Conservation (phyloP, 2,888 invertebrate genomes). For the Trichogramma dendrolimi region DNA sequence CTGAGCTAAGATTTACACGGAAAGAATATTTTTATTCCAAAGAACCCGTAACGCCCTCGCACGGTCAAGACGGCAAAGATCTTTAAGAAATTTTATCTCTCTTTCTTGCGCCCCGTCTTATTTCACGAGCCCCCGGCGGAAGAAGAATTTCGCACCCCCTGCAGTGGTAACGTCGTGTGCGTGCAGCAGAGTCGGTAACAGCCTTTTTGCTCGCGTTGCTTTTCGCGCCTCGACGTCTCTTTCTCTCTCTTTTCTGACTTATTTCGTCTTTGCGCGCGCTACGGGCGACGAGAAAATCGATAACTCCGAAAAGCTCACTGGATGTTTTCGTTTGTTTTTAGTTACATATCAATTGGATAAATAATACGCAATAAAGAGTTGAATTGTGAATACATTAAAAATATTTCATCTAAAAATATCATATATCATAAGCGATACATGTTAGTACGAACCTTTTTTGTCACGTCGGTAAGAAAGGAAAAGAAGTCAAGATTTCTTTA, state of each 20-base stretch:
- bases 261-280: not conserved
- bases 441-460: no score
- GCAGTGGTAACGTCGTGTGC: slow-evolving; percentile 46
- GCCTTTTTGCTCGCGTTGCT: slow-evolving; percentile 16
- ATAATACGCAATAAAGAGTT: not conserved
- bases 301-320: not conserved
- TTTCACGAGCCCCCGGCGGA: slow-evolving; percentile 24
- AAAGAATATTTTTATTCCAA: slow-evolving; percentile 13
- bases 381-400: not conserved
- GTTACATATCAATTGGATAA: not conserved
- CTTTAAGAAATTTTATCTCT: slow-evolving; percentile 48
- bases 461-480: slow-evolving; percentile 50
- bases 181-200: slow-evolving; percentile 43
- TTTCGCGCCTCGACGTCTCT: not conserved
- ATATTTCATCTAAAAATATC: no score
- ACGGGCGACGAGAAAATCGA: not conserved
- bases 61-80: slow-evolving; percentile 44
- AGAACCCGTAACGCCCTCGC: slow-evolving; percentile 49
- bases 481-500: slow-evolving; percentile 49
- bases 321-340: slow-evolving; percentile 15
- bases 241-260: not conserved
- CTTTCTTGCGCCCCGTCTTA: slow-evolving; percentile 45
- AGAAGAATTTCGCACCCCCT: slow-evolving; percentile 43
- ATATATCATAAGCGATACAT: no score
- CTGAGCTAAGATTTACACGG: not conserved